phyloP scores from a whole-genome alignment of 2,888 invertebrate genomes.

The Busseola fusca region DNA sequence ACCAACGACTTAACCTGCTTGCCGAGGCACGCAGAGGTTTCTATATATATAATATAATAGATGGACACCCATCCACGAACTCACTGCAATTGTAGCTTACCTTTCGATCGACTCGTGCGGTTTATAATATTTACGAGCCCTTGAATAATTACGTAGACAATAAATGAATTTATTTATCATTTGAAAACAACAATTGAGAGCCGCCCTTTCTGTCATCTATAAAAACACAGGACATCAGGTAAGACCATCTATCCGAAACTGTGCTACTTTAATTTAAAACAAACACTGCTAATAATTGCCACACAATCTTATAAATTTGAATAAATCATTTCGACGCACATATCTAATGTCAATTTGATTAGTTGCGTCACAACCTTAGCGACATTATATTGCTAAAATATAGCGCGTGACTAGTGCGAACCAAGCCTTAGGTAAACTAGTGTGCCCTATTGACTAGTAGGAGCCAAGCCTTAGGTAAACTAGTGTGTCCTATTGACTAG shows the following conservation, averaged over 20 bases:
- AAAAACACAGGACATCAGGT: neutral
- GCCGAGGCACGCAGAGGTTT: neutral
- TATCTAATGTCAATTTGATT: neutral
- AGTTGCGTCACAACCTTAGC: neutral
- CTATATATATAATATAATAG: neutral
- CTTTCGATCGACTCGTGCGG: neutral
- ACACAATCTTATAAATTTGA: neutral
- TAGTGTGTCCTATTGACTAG: slow-evolving; percentile 11
- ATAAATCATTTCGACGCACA: neutral
- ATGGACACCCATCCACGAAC: neutral
- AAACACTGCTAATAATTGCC: neutral
- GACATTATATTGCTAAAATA: neutral
- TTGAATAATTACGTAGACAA: neutral
- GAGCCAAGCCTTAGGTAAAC: slow-evolving; percentile 10
- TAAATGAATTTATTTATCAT: neutral
- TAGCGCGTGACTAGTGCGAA: neutral
- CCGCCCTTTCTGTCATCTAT: neutral
- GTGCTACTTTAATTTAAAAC: neutral
- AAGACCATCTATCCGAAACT: neutral
- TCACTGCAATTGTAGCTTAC: neutral
- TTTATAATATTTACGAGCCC: neutral
- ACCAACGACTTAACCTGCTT: neutral
- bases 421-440: too few relatives aligned
- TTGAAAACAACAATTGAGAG: neutral
- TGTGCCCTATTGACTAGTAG: neutral